Percentiles rank a stretch among this genome's conserved stretches.
phyloP scores from a whole-genome alignment of 2,113 vertebrate genomes.

The Apodemus sylvaticus region DNA sequence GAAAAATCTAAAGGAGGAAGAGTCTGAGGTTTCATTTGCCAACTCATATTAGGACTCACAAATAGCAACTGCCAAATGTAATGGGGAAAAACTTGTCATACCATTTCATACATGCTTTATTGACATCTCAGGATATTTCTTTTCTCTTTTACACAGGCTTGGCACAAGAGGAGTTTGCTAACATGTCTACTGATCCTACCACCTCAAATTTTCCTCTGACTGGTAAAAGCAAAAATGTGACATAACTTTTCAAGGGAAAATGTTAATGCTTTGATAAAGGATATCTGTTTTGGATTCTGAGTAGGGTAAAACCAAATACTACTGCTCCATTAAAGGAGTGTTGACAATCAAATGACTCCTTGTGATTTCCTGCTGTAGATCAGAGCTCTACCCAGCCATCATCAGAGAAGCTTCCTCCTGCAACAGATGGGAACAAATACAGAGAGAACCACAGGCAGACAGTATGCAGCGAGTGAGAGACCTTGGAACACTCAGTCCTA shows the following conservation, averaged over 20 bases:
- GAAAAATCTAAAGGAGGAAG: slow-evolving; percentile 5
- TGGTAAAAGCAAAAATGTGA: slow-evolving; percentile 46
- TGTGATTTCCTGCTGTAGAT: background rate
- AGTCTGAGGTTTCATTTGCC: slow-evolving; percentile 25
- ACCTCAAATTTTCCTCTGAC: slow-evolving; percentile 48
- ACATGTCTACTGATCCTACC: slow-evolving; percentile 33
- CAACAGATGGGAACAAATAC: background rate
- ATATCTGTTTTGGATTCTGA: background rate
- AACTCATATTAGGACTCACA: background rate
- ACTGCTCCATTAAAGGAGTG: background rate
- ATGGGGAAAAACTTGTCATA: background rate
- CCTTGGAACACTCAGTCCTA: background rate
- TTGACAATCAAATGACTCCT: background rate
- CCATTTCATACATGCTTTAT: background rate
- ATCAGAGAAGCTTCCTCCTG: background rate
- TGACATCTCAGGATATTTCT: background rate
- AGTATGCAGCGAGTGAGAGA: background rate
- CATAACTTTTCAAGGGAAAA: background rate
- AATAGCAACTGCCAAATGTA: background rate
- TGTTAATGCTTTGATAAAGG: background rate
- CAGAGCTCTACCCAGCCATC: background rate
- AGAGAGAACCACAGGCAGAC: background rate
- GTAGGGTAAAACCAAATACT: background rate
- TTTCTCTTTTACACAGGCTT: background rate
- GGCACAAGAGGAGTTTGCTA: slow-evolving; percentile 13